Percentiles rank a stretch among this genome's conserved stretches.
These are phyloP conservation scores for Acanthochromis polyacanthus DNA, from an alignment of 2,113 vertebrate genomes.

Conservation along the genomic window DNA sequence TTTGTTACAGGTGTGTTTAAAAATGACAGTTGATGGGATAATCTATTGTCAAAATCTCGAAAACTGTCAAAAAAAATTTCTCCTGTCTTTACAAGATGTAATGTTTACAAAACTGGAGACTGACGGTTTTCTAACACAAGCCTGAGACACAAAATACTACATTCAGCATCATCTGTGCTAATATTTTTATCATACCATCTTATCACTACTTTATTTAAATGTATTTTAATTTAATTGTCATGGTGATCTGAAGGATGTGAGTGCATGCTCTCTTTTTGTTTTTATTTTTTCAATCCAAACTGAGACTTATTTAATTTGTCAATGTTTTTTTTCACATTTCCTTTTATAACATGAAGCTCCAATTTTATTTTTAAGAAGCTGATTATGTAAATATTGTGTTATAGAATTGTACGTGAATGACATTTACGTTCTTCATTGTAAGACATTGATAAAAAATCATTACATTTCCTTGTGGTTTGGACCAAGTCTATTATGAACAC, in stretches of 20 bases:
- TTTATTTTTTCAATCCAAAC: conserved; percentile 31
- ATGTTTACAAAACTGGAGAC: conserved; percentile 77
- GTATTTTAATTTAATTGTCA: conserved; percentile 66
- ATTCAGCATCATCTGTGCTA: conserved; percentile 39
- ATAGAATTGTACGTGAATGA: conserved; percentile 58
- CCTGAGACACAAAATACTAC: conserved; percentile 78
- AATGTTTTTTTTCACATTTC: conserved; percentile 49
- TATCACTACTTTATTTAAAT: conserved; percentile 80
- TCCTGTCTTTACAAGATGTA: conserved; percentile 57
- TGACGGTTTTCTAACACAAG: conserved; percentile 70
- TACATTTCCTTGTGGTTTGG: conserved; percentile 41
- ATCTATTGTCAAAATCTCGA: conserved; percentile 39
- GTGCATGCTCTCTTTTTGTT: conserved; percentile 60
- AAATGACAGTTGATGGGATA: conserved; percentile 22
- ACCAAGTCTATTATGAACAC: conserved; percentile 45
- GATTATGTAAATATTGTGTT: conserved; percentile 70
- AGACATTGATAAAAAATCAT: conserved; percentile 35
- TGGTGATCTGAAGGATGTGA: conserved; percentile 67
- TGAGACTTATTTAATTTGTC: conserved; percentile 69
- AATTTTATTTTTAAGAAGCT: conserved; percentile 63
- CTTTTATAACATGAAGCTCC: conserved; percentile 47
- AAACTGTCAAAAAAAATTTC: conserved; percentile 38
- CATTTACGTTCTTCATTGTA: conserved; percentile 45
- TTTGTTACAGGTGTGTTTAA: conserved; percentile 60
- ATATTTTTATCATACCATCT: conserved; percentile 49